Conservation (phyloP, 2,888 invertebrate genomes). For the Andrena flavipes region DNA sequence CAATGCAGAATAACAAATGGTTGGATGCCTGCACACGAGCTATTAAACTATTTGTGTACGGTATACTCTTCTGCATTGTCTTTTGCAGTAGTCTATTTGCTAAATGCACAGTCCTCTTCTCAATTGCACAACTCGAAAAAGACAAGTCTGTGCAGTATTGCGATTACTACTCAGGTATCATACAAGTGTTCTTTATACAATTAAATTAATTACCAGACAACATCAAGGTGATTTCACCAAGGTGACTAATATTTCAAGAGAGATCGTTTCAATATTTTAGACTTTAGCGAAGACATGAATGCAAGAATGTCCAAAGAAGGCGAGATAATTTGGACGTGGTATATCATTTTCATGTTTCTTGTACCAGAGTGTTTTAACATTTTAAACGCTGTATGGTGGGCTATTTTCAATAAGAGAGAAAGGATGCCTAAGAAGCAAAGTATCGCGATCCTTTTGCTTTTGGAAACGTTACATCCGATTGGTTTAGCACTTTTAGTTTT, state of each 20-base stretch:
- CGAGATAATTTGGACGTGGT: slow-evolving; percentile 92
- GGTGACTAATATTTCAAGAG: neutral
- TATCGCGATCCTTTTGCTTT: slow-evolving; percentile 88
- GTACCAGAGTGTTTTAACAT: slow-evolving; percentile 92
- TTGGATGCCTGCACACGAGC: slow-evolving; percentile 88
- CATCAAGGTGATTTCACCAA: neutral
- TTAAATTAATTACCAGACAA: neutral
- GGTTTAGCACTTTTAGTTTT: slow-evolving; percentile 92
- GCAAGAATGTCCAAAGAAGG: slow-evolving; percentile 86
- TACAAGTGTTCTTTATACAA: neutral
- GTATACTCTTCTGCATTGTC: slow-evolving; percentile 89
- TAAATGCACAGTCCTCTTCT: slow-evolving; percentile 91
- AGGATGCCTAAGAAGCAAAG: slow-evolving; percentile 86
- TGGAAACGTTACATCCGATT: slow-evolving; percentile 92
- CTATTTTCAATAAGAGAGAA: slow-evolving; percentile 89
- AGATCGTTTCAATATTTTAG: slow-evolving; percentile 20
- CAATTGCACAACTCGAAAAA: slow-evolving; percentile 89
- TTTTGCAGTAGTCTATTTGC: slow-evolving; percentile 89
- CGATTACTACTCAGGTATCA: slow-evolving; percentile 85
- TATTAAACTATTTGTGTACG: slow-evolving; percentile 89
- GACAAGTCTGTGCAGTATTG: slow-evolving; percentile 87
- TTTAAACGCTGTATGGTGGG: slow-evolving; percentile 89
- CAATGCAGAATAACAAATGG: slow-evolving; percentile 88
- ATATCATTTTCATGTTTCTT: slow-evolving; percentile 90
- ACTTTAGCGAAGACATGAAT: neutral